phyloP scores from a whole-genome alignment of 1,140 invertebrate species.

The Proctacanthus coquilletti region DNA sequence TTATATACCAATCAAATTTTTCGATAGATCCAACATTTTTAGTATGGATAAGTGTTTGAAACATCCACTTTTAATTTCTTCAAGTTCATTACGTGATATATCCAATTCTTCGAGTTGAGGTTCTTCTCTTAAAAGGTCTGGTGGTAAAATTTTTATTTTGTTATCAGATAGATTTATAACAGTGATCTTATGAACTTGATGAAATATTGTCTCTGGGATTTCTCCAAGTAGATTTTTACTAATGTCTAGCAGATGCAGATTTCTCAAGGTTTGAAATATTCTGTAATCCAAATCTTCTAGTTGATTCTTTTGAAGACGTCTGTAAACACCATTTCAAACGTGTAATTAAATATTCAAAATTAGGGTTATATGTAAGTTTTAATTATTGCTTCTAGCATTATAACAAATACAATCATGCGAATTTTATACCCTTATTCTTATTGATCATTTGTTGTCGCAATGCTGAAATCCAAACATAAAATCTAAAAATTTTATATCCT shows the following conservation, averaged over 20 bases:
- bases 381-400: not conserved
- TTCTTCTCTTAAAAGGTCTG: conserved; percentile 32
- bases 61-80: conserved; percentile 35
- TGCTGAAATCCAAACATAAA: too few species aligned
- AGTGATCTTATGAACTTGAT: conserved; percentile 42
- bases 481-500: too few species aligned
- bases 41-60: conserved; percentile 39
- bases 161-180: conserved; percentile 58
- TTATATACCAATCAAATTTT: conserved; percentile 33
- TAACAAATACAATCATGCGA: not conserved
- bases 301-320: conserved; percentile 56
- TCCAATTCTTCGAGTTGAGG: conserved; percentile 39
- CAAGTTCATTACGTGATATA: conserved; percentile 42
- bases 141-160: conserved; percentile 39
- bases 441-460: too few species aligned
- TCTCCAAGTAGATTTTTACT: conserved; percentile 52
- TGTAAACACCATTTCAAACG: too few species aligned
- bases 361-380: too few species aligned
- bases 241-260: conserved; percentile 52
- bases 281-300: conserved; percentile 48
- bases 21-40: conserved; percentile 40
- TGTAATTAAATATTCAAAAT: too few species aligned
- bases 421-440: too few species aligned
- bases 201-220: conserved; percentile 44
- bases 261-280: conserved; percentile 45